These are phyloP conservation scores for Cotesia typhae DNA, from an alignment of 1,140 invertebrate species.

Conservation along the genomic window DNA sequence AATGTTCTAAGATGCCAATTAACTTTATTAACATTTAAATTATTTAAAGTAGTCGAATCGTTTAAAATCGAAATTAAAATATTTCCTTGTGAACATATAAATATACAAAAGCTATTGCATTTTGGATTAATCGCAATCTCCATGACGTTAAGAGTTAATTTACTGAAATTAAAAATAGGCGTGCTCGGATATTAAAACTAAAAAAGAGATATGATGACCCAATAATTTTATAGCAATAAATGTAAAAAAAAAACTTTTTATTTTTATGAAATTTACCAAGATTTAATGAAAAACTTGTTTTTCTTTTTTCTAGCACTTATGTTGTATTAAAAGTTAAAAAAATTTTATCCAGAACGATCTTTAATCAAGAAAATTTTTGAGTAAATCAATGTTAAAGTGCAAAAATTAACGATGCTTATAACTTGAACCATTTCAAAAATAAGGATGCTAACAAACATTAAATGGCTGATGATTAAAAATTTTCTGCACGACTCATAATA, in stretches of 20 bases:
- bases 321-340: conserved; percentile 47
- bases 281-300: conserved; percentile 21
- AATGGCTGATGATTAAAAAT: too few relatives aligned
- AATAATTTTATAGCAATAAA: conserved; percentile 47
- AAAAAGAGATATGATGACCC: conserved; percentile 37
- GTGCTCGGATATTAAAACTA: conserved; percentile 39
- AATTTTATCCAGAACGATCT: conserved; percentile 49
- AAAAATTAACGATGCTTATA: conserved; percentile 14
- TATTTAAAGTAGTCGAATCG: conserved; percentile 45
- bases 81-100: conserved; percentile 28
- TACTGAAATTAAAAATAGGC: conserved; percentile 38
- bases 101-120: conserved; percentile 42
- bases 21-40: conserved; percentile 38
- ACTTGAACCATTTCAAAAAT: background rate
- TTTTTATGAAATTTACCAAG: conserved; percentile 38
- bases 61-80: conserved; percentile 31
- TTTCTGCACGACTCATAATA: too few relatives aligned
- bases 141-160: conserved; percentile 49
- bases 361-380: conserved; percentile 49
- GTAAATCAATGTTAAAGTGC: conserved; percentile 16
- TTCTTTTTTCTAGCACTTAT: conserved; percentile 44
- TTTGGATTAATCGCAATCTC: conserved; percentile 43
- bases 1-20: conserved; percentile 56
- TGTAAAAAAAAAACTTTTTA: conserved; percentile 39
- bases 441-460: background rate